These are phyloP conservation scores for Eufriesea mexicana DNA, from an alignment of 1,140 invertebrate genomes.

Conservation along the genomic window DNA sequence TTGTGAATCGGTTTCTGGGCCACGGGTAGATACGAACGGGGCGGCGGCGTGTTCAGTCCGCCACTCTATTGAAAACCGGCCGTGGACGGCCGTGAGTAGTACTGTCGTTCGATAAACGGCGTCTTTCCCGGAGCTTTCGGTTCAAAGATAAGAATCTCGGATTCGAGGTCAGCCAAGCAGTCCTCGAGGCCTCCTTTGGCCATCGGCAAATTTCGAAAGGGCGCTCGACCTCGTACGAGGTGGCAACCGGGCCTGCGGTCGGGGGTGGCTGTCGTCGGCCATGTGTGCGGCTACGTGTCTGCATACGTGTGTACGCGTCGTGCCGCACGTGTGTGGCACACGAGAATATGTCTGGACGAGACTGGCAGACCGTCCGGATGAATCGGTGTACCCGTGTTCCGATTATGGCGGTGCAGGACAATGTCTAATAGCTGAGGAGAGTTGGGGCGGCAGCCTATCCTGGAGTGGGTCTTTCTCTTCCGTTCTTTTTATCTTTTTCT, in stretches of 20 bases:
- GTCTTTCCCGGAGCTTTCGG: slow-evolving; percentile 60
- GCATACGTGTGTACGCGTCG: neutral
- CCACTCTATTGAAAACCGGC: slow-evolving; percentile 46
- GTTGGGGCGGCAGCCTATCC: slow-evolving; percentile 52
- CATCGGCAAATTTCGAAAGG: slow-evolving; percentile 75
- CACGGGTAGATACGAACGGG: slow-evolving; percentile 8
- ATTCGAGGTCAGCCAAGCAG: slow-evolving; percentile 66
- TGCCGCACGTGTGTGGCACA: too few relatives aligned
- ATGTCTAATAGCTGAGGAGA: slow-evolving; percentile 56
- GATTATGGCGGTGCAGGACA: slow-evolving; percentile 56
- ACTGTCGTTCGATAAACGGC: slow-evolving; percentile 64
- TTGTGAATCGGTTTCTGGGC: slow-evolving; percentile 56
- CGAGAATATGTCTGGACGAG: slow-evolving; percentile 25
- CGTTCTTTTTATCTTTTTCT: slow-evolving; percentile 14
- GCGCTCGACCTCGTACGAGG: slow-evolving; percentile 63
- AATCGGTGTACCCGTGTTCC: slow-evolving; percentile 53
- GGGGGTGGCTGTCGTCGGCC: too few relatives aligned
- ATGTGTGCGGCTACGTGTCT: too few relatives aligned
- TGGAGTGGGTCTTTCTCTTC: slow-evolving; percentile 39
- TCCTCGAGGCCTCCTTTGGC: slow-evolving; percentile 67
- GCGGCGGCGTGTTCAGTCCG: slow-evolving; percentile 1
- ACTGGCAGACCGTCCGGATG: slow-evolving; percentile 26
- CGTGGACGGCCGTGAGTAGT: slow-evolving; percentile 57
- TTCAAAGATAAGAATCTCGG: slow-evolving; percentile 68
- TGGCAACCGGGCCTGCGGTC: slow-evolving; percentile 26